Evolutionary conservation across 1,140 invertebrate genomes (phyloP), one percentile per base, ranked within the genome.

Genomic region (Aphelenchoides avenae): DNA sequence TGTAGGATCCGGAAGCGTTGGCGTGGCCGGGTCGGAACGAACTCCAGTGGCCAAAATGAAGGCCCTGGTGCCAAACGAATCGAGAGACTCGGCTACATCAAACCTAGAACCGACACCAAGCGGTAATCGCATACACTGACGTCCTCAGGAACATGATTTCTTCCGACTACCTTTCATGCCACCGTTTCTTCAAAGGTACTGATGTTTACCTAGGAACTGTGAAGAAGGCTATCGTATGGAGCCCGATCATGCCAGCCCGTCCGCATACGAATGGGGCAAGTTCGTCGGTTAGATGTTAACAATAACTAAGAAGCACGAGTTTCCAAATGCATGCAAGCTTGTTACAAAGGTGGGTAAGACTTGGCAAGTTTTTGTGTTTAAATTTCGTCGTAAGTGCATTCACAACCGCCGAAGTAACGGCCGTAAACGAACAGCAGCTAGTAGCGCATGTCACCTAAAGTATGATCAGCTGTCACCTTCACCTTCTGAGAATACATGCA

Each of bases 251-350:
- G 31, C 49, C 9, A n/a, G 20, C 18, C 34, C 31, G 15, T n/a
- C 26, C 5, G 26, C 49, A 11, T 42, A 24, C 1, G 11, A 7
- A 7, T 34, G 34, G 11, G 49, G 49, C 36, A 41, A 34, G 5
- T 34, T 41, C 24, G 55, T 57, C 52, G 55, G 46, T 60, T 4
- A 57, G 42, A 44, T 57, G 55, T 61, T 57, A 46, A 57, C 15
- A 24, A n/a, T 15, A 24, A 3, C 3, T 46, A 29, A 29, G 43
- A 43, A 43, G n/a, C n/a, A n/a, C n/a, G n/a, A n/a, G n/a, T n/a
- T n/a, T n/a, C n/a, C n/a, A n/a, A n/a, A n/a, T n/a, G n/a, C n/a
- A n/a, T n/a, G n/a, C n/a, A n/a, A n/a, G n/a, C n/a, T n/a, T n/a
- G n/a, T n/a, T n/a, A n/a, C n/a, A n/a, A n/a, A n/a, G n/a, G n/a